Base-by-base conservation (phyloP, 2,888 invertebrate species). In the Drosophila mulleri region DNA sequence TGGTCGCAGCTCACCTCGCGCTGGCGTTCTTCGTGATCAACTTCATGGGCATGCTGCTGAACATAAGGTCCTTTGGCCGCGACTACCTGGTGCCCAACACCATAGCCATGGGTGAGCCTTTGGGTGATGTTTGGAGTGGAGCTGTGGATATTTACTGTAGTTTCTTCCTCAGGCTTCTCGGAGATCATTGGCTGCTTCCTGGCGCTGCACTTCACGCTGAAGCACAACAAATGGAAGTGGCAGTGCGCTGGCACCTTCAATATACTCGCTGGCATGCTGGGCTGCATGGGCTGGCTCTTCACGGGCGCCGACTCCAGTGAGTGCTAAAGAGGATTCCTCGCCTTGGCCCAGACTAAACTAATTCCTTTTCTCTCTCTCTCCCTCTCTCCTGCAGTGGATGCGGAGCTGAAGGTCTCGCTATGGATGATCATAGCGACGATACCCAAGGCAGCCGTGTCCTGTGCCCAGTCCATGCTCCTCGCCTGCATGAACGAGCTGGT, bases 41-140 rank as follows among this genome's bases (percentile, higher is more conserved):
- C 62, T 94, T 93, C 72, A 94, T 93, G 90, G 94, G 93, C 29
- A 93, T 93, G 90, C 75, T 94, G 45, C 80, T 94, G 48, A 94
- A 94, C 76, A 92, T 93, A 20, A 88, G 93, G 70, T 93, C 93
- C 23, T 93, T 93, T 72, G 93, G 94, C 20, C 75, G 93, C 20
- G 90, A 92, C 59, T 92, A 93, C 76, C 83, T 93, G 14, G 90
- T 86, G 18, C 80, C 91, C 0, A 93, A 93, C 58, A 93, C 93
- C 6, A 91, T 93, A 52, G 91, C 93, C 23, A 93, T 93, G 91
- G 94, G 93, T 93, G 78, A 83, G 80, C 52, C 12, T 0, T 0
- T 12, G 12, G 0, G 3, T 8, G 23, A 16, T 16, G 7, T 12
- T 4, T 4, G 20, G 3, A 9, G 14, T 37, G 6, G 8, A 0